Evolutionary conservation across 2,113 vertebrate genomes (phyloP).

Genomic region (Cromileptes altivelis): DNA sequence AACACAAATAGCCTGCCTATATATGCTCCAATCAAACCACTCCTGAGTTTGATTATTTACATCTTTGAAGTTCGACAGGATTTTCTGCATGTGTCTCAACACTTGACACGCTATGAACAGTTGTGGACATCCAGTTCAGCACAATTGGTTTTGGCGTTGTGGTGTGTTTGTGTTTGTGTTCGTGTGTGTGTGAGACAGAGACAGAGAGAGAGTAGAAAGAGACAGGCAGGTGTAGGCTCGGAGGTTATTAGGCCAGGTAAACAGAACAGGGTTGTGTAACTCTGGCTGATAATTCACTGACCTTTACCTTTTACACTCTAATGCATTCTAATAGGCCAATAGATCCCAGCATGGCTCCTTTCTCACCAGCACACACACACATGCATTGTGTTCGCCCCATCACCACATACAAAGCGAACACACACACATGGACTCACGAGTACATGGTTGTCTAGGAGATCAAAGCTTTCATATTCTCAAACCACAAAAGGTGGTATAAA

Average conservation of each 20-base stretch:
- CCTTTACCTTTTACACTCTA: slow-evolving; percentile 76
- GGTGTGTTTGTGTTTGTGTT: background rate
- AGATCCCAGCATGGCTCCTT: slow-evolving; percentile 51
- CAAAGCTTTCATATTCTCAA: slow-evolving; percentile 49
- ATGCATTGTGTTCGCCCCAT: slow-evolving; percentile 29
- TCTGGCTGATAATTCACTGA: slow-evolving; percentile 79
- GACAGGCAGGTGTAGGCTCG: slow-evolving; percentile 56
- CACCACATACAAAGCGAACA: slow-evolving; percentile 23
- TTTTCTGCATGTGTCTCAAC: slow-evolving; percentile 33
- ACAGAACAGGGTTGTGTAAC: slow-evolving; percentile 73
- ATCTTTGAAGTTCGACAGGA: slow-evolving; percentile 26
- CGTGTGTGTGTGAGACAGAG: background rate
- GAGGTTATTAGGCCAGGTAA: slow-evolving; percentile 75
- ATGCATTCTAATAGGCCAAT: slow-evolving; percentile 76
- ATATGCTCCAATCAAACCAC: slow-evolving; percentile 20
- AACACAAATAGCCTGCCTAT: slow-evolving; percentile 6
- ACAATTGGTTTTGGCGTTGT: slow-evolving; percentile 5
- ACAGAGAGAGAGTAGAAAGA: background rate
- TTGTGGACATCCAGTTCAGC: slow-evolving; percentile 38
- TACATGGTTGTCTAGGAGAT: slow-evolving; percentile 68
- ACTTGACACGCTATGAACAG: background rate
- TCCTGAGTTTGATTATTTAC: background rate
- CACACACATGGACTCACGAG: background rate
- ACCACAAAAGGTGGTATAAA: slow-evolving; percentile 28
- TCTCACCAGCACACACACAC: slow-evolving; percentile 43